Evolutionary conservation across 2,888 invertebrate genomes (phyloP).

Genomic region (Parnassius glacialis): DNA sequence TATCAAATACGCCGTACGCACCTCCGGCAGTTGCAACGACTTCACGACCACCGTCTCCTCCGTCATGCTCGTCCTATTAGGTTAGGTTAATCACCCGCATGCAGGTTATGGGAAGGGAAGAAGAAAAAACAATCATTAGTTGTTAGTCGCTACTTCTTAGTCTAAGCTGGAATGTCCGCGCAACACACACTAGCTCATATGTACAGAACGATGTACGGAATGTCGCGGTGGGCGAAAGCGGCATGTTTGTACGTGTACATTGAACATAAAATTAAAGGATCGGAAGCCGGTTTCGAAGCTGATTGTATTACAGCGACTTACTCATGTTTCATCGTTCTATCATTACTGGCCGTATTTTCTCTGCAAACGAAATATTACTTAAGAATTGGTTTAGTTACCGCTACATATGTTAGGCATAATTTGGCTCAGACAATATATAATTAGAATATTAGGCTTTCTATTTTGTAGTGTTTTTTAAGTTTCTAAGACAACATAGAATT

Average conservation of each 20-base stretch:
- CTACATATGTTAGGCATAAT: conserved; percentile 5
- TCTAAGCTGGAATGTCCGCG: conserved; percentile 17
- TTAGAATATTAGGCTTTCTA: conserved; percentile 3
- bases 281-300: conserved; percentile 27
- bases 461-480: background rate
- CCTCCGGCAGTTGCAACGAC: conserved; percentile 62
- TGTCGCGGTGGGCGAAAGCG: conserved; percentile 40
- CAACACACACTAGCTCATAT: conserved; percentile 32
- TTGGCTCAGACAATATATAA: background rate
- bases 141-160: conserved; percentile 31
- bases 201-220: conserved; percentile 50
- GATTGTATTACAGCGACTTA: conserved; percentile 52
- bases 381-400: conserved; percentile 31
- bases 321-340: conserved; percentile 76
- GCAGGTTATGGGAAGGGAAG: conserved; percentile 49
- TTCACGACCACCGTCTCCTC: conserved; percentile 64
- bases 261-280: conserved; percentile 11
- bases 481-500: conserved; percentile 10
- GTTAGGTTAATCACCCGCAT: conserved; percentile 53
- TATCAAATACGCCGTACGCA: conserved; percentile 59
- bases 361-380: conserved; percentile 65
- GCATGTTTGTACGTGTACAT: conserved; percentile 29
- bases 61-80: conserved; percentile 55
- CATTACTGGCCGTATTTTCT: conserved; percentile 56
- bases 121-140: conserved; percentile 34